Percentiles rank a stretch among this genome's conserved stretches.
phyloP scores from a whole-genome alignment of 2,888 invertebrate genomes.

The Tipula vernalis region DNA sequence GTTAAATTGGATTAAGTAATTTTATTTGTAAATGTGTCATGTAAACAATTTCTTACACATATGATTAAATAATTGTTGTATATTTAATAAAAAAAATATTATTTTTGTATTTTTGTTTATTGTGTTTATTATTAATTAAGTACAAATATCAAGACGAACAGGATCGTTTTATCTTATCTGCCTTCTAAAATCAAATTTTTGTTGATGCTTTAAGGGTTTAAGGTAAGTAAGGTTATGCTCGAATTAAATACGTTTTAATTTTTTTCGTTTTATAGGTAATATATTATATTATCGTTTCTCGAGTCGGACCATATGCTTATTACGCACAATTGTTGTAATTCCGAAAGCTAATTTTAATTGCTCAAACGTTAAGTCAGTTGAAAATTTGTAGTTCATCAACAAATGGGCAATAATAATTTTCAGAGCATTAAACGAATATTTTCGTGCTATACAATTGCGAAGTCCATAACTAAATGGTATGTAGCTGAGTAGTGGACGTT shows the following conservation, averaged over 20 bases:
- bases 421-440: not conserved
- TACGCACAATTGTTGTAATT: not conserved
- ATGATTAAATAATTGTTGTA: not conserved
- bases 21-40: too few species aligned
- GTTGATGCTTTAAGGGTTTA: too few species aligned
- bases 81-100: not conserved
- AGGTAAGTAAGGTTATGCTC: not conserved
- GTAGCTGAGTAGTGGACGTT: not conserved
- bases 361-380: not conserved
- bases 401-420: not conserved
- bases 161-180: too few species aligned
- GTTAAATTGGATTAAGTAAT: not conserved
- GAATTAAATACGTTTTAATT: too few species aligned
- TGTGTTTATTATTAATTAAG: not conserved
- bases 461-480: not conserved
- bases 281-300: not conserved
- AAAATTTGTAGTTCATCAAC: not conserved
- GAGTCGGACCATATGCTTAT: not conserved
- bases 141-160: not conserved
- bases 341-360: not conserved
- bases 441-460: not conserved
- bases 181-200: too few species aligned
- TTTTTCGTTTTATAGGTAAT: too few species aligned
- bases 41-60: not conserved
- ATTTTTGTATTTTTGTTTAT: not conserved